Base-by-base conservation (phyloP, 2,113 vertebrate genomes). In the Mobula hypostoma region DNA sequence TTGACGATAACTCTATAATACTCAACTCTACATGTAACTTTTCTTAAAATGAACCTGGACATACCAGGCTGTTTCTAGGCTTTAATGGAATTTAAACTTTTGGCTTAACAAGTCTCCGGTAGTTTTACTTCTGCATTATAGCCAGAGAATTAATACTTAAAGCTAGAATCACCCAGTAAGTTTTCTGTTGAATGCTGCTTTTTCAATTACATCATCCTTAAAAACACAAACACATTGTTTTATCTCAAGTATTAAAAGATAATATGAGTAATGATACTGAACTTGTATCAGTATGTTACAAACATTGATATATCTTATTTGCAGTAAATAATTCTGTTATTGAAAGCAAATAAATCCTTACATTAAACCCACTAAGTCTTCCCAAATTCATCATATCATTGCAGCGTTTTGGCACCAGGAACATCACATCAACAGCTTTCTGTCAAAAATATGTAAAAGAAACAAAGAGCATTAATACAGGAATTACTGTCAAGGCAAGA, bases 301-400 rank as follows among this genome's bases (percentile, higher is more conserved):
- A 17, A 70, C 12, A n/a, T 61, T 2, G 9, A 29, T 27, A 87
- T 15, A 87, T 27, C 56, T 80, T 61, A 14, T n/a, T 11, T 7
- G 24, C 8, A 48, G 27, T 40, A 88, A 63, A 66, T 32, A 66
- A 68, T 90, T 17, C 19, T 63, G 5, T 14, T 66, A 6, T 9
- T 32, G 12, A 32, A 48, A 40, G 32, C 0, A 40, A 76, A 5
- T 27, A 7, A 79, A 79, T 12, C 2, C 74, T 94, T 96, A 99
- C 99, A 98, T 99, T 98, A 94, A 98, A 99, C 95, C 98, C 99
- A 96, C 99, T 98, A 94, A 99, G 97, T 91, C 99, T 97, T 94
- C 99, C 99, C 95, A 99, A 96, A 94, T 99, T 99, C 99, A 99
- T 99, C 99, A 99, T 99, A 95, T 99, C 99, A 92, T 99, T 99